Evolutionary conservation across 2,797 vertebrate species (phyloP), one percentile per base, ranked within the genome.

Genomic region (Pogonophryne albipinna): DNA sequence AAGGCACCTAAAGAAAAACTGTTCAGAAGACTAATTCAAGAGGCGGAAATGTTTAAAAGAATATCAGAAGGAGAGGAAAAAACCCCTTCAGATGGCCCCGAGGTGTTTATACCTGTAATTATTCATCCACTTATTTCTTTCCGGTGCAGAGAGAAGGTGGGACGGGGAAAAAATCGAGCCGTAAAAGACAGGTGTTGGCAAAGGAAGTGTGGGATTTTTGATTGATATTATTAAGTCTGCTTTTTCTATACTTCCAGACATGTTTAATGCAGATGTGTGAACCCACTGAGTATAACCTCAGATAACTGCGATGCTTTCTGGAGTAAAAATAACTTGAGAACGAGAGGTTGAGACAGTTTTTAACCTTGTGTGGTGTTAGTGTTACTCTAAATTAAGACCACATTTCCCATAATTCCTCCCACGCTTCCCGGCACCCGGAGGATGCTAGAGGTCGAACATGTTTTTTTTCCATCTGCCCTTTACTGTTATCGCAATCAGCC

Each of bases 81-180:
- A 85, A 85, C 72, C 3, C 62, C 62, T 73, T 89, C 53, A 76
- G 89, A 89, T 86, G 60, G 88, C 93, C 91, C 75, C 76, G 16
- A 89, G 94, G 90, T 92, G 90, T 93, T 91, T 93, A 85, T 88
- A 91, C 86, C 91, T 92, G 90, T 92, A 93, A 94, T 94, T 93
- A 94, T 93, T 92, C 87, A 91, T 89, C 84, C 79, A 79, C 82
- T 93, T 91, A 87, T 89, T 88, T 87, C 75, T 93, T 91, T 92
- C 85, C 87, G 76, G 77, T 16, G n/a, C 68, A 50, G 74, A 76
- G 55, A 73, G 71, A 74, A 79, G 79, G 73, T 73, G 53, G 53
- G 72, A 50, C 17, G 31, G 42, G 61, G 50, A 73, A 66, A 17
- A 20, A 44, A 12, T 16, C 34, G 13, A 50, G 80, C 60, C 76